Percentiles rank a stretch among this genome's conserved stretches.
These are phyloP conservation scores for Pseudeuparius sepicola DNA, from an alignment of 2,888 invertebrate genomes.

Conservation along the genomic window DNA sequence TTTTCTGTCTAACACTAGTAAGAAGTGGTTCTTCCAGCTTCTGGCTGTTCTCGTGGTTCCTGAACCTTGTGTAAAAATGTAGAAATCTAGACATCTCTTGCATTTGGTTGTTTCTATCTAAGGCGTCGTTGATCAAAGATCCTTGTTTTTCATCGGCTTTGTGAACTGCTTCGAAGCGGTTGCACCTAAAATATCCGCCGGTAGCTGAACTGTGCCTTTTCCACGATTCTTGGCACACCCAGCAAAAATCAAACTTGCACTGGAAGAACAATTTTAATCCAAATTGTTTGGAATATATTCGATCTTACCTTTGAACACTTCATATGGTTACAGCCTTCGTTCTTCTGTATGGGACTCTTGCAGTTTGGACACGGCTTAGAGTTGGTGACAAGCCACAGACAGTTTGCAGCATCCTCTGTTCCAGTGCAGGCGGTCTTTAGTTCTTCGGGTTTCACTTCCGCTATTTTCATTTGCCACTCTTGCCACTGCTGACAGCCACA, in stretches of 20 bases:
- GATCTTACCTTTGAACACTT: conserved; percentile 55
- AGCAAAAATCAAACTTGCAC: conserved; percentile 64
- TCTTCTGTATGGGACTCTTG: conserved; percentile 60
- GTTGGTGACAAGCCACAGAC: conserved; percentile 58
- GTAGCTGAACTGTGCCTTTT: conserved; percentile 59
- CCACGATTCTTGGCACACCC: conserved; percentile 64
- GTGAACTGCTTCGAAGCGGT: conserved; percentile 51
- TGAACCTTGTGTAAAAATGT: conserved; percentile 54
- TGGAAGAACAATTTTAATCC: conserved; percentile 32
- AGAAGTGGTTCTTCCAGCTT: conserved; percentile 52
- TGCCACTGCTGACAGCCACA: conserved; percentile 55
- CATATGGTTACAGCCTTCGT: conserved; percentile 65
- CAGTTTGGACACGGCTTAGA: conserved; percentile 63
- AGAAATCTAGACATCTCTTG: conserved; percentile 56
- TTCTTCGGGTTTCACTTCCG: conserved; percentile 55
- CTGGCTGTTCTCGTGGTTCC: conserved; percentile 55
- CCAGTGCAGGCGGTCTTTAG: conserved; percentile 43
- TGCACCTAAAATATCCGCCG: conserved; percentile 55
- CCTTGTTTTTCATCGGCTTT: conserved; percentile 53
- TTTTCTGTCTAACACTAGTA: conserved; percentile 49
- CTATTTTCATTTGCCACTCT: conserved; percentile 46
- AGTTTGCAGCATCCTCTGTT: conserved; percentile 52
- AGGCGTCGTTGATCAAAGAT: conserved; percentile 46
- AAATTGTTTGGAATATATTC: background rate
- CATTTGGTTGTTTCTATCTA: conserved; percentile 46